Percentiles rank a stretch among this genome's conserved stretches.
These are phyloP conservation scores for Gibbula magus DNA, from an alignment of 2,888 invertebrate species.

Conservation along the genomic window DNA sequence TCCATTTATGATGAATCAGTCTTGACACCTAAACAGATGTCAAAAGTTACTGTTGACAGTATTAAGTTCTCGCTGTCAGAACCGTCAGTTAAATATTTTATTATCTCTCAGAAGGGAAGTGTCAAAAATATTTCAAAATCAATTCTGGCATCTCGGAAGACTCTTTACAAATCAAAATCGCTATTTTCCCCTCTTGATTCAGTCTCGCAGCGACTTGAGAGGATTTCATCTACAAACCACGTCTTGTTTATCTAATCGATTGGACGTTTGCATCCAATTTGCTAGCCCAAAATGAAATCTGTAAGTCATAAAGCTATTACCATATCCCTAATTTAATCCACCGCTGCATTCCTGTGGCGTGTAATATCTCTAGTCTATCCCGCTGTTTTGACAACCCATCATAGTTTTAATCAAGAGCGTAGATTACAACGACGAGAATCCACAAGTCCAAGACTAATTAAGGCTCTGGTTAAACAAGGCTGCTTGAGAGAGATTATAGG, in stretches of 20 bases:
- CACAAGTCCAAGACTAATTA: too few species aligned
- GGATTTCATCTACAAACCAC: neutral
- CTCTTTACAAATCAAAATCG: too few species aligned
- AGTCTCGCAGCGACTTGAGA: neutral
- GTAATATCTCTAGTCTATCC: neutral
- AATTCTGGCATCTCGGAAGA: too few species aligned
- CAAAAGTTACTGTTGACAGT: too few species aligned
- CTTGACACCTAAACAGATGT: too few species aligned
- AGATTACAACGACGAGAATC: too few species aligned
- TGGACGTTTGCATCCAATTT: neutral
- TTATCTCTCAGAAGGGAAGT: too few species aligned
- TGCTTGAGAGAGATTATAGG: neutral
- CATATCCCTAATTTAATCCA: neutral
- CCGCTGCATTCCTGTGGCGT: neutral
- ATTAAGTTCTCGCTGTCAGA: too few species aligned
- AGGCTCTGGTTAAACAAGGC: neutral
- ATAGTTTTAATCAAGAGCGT: neutral
- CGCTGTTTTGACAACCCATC: neutral
- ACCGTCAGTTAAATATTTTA: too few species aligned
- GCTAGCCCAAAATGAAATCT: neutral
- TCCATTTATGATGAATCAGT: too few species aligned
- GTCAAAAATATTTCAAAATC: too few species aligned
- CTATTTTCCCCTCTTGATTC: too few species aligned
- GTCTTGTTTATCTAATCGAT: slow-evolving; percentile 1
- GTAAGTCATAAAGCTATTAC: slow-evolving; percentile 1